phyloP scores from a whole-genome alignment of 2,888 invertebrate species.

The Neoaliturus tenellus region DNA sequence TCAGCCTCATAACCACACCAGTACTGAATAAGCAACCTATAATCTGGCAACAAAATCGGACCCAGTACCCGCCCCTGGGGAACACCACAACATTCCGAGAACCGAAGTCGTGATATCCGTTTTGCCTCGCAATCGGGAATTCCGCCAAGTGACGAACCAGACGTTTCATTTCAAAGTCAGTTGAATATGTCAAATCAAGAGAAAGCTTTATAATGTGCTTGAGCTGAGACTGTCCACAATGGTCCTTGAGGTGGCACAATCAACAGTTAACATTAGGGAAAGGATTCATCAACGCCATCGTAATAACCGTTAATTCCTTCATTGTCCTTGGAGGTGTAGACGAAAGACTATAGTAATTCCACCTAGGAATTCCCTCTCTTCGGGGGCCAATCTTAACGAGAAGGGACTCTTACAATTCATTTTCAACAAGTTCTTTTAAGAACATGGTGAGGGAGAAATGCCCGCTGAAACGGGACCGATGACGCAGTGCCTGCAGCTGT shows the following conservation, averaged over 20 bases:
- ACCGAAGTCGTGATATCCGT: slow-evolving; percentile 1
- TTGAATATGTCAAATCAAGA: neutral
- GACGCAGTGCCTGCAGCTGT: neutral
- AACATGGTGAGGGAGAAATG: too few relatives aligned
- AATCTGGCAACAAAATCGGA: neutral
- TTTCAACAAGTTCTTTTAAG: too few relatives aligned
- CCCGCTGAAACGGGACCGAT: neutral
- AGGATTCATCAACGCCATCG: neutral
- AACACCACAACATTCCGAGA: neutral
- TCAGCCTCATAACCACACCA: too few relatives aligned
- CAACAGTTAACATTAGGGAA: too few relatives aligned
- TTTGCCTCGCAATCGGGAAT: neutral
- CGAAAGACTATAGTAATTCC: too few relatives aligned
- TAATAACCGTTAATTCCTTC: neutral
- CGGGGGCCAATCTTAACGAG: too few relatives aligned
- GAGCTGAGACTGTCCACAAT: neutral
- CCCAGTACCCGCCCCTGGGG: neutral
- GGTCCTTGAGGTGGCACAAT: neutral
- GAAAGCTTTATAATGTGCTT: neutral
- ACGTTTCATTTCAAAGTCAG: too few relatives aligned
- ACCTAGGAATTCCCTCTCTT: too few relatives aligned
- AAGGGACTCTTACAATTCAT: too few relatives aligned
- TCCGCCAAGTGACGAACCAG: neutral
- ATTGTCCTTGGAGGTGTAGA: neutral
- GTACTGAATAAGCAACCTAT: too few relatives aligned